Conservation (phyloP, 2,888 invertebrate genomes). For the Lithophane semibrunnea region DNA sequence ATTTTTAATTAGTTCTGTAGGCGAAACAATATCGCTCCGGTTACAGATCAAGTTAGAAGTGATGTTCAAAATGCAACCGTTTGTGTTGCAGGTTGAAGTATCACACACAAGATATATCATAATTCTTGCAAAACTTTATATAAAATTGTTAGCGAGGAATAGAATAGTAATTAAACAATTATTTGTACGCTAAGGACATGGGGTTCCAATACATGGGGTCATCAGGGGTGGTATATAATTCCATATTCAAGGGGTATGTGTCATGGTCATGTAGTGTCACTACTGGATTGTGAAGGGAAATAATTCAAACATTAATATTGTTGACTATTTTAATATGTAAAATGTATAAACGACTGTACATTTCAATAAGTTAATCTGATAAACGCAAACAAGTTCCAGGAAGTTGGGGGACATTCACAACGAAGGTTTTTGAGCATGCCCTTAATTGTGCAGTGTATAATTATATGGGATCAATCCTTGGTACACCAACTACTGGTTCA, state of each 20-base stretch:
- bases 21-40: conserved; percentile 14
- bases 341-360: conserved; percentile 87
- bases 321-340: conserved; percentile 88
- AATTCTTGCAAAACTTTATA: conserved; percentile 83
- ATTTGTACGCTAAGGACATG: conserved; percentile 60
- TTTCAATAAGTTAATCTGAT: conserved; percentile 84
- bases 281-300: conserved; percentile 74
- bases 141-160: conserved; percentile 79
- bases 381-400: conserved; percentile 78
- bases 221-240: conserved; percentile 36
- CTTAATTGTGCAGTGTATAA: conserved; percentile 82
- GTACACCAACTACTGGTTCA: conserved; percentile 38
- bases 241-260: conserved; percentile 53
- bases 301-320: conserved; percentile 79
- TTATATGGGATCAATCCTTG: conserved; percentile 58
- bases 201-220: conserved; percentile 47
- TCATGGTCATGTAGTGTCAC: conserved; percentile 61
- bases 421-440: conserved; percentile 86
- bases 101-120: conserved; percentile 66
- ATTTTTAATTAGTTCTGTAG: conserved; percentile 2
- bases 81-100: conserved; percentile 42
- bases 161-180: conserved; percentile 58
- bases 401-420: conserved; percentile 78
- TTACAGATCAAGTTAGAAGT: conserved; percentile 37
- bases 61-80: conserved; percentile 41